Conservation (phyloP, 92 coral and sea anemone species). For the Siderastrea radians region DNA sequence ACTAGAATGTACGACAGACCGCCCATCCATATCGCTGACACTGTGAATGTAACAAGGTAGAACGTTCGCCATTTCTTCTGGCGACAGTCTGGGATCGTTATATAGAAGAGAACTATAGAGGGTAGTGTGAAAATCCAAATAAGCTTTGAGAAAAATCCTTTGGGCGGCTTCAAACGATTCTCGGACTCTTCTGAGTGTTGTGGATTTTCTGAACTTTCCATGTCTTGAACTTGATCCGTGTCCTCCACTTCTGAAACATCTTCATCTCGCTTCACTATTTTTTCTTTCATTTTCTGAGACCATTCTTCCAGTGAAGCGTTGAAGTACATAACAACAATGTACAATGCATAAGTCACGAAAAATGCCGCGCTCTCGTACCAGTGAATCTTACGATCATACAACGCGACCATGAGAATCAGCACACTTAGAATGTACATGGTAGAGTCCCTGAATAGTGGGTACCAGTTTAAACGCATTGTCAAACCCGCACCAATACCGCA, state of each 20-base stretch:
- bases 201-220: constrained; percentile 54
- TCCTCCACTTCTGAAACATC: constrained; percentile 44
- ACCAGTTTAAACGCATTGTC: constrained; percentile 82
- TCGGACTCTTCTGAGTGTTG: constrained; percentile 37
- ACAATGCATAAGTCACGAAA: constrained; percentile 75
- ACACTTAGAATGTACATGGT: constrained; percentile 87
- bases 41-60: constrained; percentile 86
- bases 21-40: constrained; percentile 98
- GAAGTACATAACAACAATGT: constrained; percentile 92
- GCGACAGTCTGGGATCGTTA: constrained; percentile 97
- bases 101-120: constrained; percentile 80
- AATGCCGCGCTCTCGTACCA: constrained; percentile 96
- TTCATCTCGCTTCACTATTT: constrained; percentile 26
- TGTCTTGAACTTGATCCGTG: constrained; percentile 30
- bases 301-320: constrained; percentile 71
- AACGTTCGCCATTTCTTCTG: constrained; percentile 85
- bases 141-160: constrained; percentile 68
- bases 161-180: constrained; percentile 74
- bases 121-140: constrained; percentile 91
- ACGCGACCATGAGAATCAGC: constrained; percentile 78
- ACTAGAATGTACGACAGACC: constrained; percentile 93
- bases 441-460: constrained; percentile 92
- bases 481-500: constrained; percentile 91
- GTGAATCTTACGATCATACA: constrained; percentile 89
- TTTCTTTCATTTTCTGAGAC: constrained; percentile 48